Evolutionary conservation across 2,797 vertebrate species (phyloP).

Genomic region (Crax fasciolata): DNA sequence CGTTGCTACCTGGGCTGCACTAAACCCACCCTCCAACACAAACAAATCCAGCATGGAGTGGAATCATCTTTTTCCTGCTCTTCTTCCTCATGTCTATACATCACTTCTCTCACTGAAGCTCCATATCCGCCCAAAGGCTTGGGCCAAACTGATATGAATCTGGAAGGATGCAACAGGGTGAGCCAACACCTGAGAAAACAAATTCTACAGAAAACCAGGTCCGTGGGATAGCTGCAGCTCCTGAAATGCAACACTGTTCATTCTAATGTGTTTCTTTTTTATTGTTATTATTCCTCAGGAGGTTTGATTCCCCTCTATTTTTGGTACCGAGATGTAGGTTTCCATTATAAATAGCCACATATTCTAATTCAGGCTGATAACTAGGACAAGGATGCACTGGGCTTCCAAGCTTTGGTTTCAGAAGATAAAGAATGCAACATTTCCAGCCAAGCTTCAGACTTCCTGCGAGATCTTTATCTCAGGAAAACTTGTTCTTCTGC

Average conservation of each 20-base stretch:
- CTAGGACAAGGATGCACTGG: conserved; percentile 48
- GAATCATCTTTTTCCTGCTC: not conserved
- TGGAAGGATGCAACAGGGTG: not conserved
- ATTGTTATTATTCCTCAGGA: not conserved
- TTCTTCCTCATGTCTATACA: not conserved
- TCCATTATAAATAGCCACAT: conserved; percentile 59
- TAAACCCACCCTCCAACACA: not conserved
- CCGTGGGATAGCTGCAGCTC: not conserved
- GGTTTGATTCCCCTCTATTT: conserved; percentile 32
- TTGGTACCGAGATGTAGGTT: conserved; percentile 25
- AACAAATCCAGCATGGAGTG: not conserved
- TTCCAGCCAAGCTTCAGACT: not conserved
- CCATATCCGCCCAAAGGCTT: rapidly evolving
- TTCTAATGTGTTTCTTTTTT: not conserved
- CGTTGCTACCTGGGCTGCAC: rapidly evolving
- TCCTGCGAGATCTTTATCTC: not conserved
- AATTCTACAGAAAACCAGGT: not conserved
- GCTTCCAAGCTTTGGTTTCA: not conserved
- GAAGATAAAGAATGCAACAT: not conserved
- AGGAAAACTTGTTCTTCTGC: not conserved
- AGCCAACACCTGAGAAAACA: not conserved
- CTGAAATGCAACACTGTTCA: not conserved
- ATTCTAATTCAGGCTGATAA: conserved; percentile 50
- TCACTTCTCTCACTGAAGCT: not conserved
- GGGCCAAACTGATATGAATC: not conserved